Evolutionary conservation across 2,113 vertebrate genomes (phyloP).

Genomic region (Lophius piscatorius): DNA sequence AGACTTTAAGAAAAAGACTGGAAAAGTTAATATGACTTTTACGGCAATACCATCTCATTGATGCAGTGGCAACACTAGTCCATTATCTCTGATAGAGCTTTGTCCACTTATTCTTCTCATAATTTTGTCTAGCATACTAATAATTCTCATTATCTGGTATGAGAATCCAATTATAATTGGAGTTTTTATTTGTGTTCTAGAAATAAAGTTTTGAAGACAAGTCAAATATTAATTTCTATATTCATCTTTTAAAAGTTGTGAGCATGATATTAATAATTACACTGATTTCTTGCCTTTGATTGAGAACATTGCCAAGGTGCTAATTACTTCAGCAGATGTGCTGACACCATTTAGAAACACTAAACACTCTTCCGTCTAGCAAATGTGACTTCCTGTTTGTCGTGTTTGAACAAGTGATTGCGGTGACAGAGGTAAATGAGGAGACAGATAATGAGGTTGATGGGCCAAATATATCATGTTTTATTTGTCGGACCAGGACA

Average conservation of each 20-base stretch:
- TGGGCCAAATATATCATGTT: constrained; percentile 10
- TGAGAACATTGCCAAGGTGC: background rate
- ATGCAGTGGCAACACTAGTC: no score
- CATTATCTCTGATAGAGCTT: no score
- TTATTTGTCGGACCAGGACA: constrained; percentile 1
- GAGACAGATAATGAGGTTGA: constrained; percentile 5
- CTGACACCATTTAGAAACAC: background rate
- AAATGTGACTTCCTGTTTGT: constrained; percentile 46
- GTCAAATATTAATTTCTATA: no score
- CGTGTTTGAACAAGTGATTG: no score
- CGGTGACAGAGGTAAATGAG: constrained; percentile 21
- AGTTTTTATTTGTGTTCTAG: background rate
- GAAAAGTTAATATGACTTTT: no score
- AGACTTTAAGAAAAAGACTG: no score
- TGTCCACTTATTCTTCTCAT: no score
- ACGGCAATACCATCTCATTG: no score
- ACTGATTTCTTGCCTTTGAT: background rate
- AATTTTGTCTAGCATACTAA: no score
- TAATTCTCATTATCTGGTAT: no score
- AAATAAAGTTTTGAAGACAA: background rate
- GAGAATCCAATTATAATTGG: background rate
- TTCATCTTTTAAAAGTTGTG: no score
- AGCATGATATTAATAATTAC: background rate
- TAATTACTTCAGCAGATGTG: background rate
- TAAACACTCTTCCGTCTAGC: constrained; percentile 7